Evolutionary conservation across 2,113 vertebrate genomes (phyloP).

Genomic region (Tragelaphus scriptus): DNA sequence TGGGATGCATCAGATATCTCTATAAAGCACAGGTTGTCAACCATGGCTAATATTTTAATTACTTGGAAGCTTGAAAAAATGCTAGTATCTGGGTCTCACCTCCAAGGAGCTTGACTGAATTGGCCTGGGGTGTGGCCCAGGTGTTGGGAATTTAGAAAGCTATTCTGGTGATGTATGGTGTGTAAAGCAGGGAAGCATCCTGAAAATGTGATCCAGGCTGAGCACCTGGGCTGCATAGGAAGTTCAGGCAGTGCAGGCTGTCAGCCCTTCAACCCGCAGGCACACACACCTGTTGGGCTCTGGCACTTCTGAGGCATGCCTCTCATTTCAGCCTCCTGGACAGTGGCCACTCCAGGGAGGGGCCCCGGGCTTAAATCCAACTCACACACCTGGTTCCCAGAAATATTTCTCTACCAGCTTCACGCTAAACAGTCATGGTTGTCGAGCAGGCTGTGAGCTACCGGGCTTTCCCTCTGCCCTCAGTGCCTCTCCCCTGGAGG

Average conservation of each 20-base stretch:
- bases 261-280: background rate
- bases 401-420: background rate
- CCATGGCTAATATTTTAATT: background rate
- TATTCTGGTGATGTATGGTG: background rate
- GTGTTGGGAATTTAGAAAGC: background rate
- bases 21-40: background rate
- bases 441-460: too few species aligned
- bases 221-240: background rate
- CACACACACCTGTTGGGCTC: background rate
- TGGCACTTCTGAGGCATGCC: background rate
- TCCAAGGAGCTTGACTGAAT: background rate
- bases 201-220: background rate
- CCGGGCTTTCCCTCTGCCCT: background rate
- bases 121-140: background rate
- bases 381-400: background rate
- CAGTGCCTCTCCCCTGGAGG: background rate
- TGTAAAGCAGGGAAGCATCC: too few species aligned
- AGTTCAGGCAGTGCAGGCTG: background rate
- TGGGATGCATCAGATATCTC: background rate
- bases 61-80: background rate
- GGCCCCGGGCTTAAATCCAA: background rate
- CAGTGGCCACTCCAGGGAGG: background rate
- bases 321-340: background rate
- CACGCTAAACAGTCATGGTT: background rate
- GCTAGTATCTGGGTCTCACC: background rate